These are phyloP conservation scores for Euborellia annulipes DNA, from an alignment of 1,140 invertebrate species.

Conservation along the genomic window DNA sequence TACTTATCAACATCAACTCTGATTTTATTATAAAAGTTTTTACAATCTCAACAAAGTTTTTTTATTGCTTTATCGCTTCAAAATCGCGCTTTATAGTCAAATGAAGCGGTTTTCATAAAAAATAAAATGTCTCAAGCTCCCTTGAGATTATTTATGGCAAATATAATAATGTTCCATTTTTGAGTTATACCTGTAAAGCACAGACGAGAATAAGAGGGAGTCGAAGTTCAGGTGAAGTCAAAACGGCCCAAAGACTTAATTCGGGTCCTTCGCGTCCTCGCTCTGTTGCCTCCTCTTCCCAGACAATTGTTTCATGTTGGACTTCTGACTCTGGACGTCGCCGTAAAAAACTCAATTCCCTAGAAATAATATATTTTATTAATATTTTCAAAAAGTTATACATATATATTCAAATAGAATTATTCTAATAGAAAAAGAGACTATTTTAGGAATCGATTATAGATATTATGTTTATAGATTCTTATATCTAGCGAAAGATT, in stretches of 20 bases:
- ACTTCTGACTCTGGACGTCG: constrained; percentile 11
- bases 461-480: too few species aligned
- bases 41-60: too few species aligned
- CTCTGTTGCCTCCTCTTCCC: constrained; percentile 30
- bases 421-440: too few species aligned
- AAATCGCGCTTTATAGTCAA: too few species aligned
- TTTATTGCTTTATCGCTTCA: too few species aligned
- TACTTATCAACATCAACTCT: too few species aligned
- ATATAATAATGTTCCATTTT: constrained; percentile 73
- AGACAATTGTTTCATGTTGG: constrained; percentile 24
- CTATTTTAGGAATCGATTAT: too few species aligned
- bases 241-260: constrained; percentile 3
- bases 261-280: constrained; percentile 20
- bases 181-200: constrained; percentile 60
- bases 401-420: constrained; percentile 1
- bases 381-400: background rate
- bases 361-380: constrained; percentile 11
- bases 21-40: too few species aligned
- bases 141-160: constrained; percentile 57
- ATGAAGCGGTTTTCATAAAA: too few species aligned
- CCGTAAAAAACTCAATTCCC: constrained; percentile 22
- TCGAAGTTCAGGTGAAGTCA: constrained; percentile 30
- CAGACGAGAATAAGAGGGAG: constrained; percentile 55
- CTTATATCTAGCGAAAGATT: too few species aligned
- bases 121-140: too few species aligned